These are phyloP conservation scores for Drosophila tripunctata DNA, from an alignment of 2,888 invertebrate genomes.

Conservation along the genomic window DNA sequence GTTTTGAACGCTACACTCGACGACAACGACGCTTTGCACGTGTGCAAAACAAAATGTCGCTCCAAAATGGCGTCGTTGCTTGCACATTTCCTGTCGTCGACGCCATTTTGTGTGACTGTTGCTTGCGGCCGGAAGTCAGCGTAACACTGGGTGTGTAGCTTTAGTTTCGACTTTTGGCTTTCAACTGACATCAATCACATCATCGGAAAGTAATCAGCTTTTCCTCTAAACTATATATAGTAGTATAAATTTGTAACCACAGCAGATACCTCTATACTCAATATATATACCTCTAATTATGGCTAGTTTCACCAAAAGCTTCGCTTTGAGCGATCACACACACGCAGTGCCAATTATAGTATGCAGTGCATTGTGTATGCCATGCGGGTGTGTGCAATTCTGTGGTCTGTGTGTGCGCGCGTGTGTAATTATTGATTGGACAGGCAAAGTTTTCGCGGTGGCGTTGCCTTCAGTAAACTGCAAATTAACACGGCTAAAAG, in stretches of 20 bases:
- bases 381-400: background rate
- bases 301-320: constrained; percentile 22
- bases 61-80: constrained; percentile 59
- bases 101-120: constrained; percentile 18
- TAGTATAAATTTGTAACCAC: constrained; percentile 27
- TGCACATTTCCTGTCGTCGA: constrained; percentile 53
- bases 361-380: constrained; percentile 16
- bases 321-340: constrained; percentile 15
- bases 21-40: constrained; percentile 42
- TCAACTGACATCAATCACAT: constrained; percentile 61
- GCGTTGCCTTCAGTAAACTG: constrained; percentile 18
- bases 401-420: constrained; percentile 11
- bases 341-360: constrained; percentile 47
- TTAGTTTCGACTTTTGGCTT: constrained; percentile 63
- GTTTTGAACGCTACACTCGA: constrained; percentile 30
- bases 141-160: constrained; percentile 50
- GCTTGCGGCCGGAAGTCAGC: constrained; percentile 50
- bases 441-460: constrained; percentile 40
- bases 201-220: constrained; percentile 17
- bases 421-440: constrained; percentile 63
- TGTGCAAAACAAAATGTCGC: constrained; percentile 54
- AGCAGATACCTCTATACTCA: constrained; percentile 37
- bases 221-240: constrained; percentile 26
- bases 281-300: too few species aligned
- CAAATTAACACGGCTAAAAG: constrained; percentile 61